Evolutionary conservation across 1,140 invertebrate genomes (phyloP), one percentile per base, ranked within the genome.

Genomic region (Cyclina sinensis): DNA sequence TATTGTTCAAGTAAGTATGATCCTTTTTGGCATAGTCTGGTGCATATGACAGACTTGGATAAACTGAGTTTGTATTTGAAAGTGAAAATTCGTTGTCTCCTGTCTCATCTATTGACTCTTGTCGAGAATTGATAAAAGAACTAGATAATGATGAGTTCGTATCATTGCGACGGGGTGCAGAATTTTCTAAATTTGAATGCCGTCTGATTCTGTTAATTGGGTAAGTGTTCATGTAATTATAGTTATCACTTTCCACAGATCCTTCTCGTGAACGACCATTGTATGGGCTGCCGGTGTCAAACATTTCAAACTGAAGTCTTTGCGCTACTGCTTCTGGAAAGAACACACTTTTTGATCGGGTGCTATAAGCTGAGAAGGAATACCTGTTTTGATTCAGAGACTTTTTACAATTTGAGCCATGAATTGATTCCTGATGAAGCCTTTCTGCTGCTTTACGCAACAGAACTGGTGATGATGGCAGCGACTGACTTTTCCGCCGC

Each of bases 381-480:
- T 59, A 86, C 76, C 85, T 89, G 35, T 74, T 86, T 39, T 48
- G 46, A 78, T 84, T 91, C 11, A 80, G 54, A 59, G 78, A 76
- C 65, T 90, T 83, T 87, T 90, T 86, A 70, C 81, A 83, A 59
- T 83, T 86, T 90, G 86, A 90, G 35, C 94, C 94, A 87, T 93
- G 93, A 37, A 94, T 91, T 3, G 94, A 95, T 79, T 93, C 92
- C 82, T 92, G 91, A 81, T 94, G 94, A 35, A 94, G 82, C 70
- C 92, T 88, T 59, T 94, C 93, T n/a, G 94, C 94, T 78, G 93
- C 93, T 37, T 92, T 92, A 16, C 94, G 90, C 35, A 94, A 82
- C 82, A 94, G 84, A 32, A 94, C 86, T 12, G 94, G 94, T 0
- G 94, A 95, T 14, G 92, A 93, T 27, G 94, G 94, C 0, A 95